Percentiles rank a stretch among this genome's conserved stretches.
Evolutionary conservation across 2,888 invertebrate species (phyloP).

Genomic region (Scaptomyza parva): DNA sequence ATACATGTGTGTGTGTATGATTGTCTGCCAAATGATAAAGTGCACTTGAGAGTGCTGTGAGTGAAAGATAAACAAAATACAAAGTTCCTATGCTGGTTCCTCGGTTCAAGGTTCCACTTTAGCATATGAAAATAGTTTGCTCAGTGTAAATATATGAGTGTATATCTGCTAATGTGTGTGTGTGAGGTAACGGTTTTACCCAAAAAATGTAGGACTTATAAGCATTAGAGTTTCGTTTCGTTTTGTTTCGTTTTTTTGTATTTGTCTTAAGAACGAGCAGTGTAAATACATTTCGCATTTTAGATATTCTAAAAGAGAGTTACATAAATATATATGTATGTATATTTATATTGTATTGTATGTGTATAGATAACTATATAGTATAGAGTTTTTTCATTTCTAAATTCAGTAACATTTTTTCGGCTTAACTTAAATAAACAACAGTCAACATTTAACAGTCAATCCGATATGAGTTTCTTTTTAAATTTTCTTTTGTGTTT

Average conservation of each 20-base stretch:
- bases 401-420: conserved; percentile 38
- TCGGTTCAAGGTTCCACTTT: conserved; percentile 27
- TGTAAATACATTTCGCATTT: conserved; percentile 45
- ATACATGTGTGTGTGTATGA: conserved; percentile 32
- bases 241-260: too few species aligned
- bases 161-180: not conserved
- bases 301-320: conserved; percentile 45
- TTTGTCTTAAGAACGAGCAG: conserved; percentile 14
- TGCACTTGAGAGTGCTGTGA: conserved; percentile 51
- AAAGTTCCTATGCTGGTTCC: conserved; percentile 20
- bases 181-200: conserved; percentile 6
- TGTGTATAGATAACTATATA: conserved; percentile 30
- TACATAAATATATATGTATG: conserved; percentile 46
- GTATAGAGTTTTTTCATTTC: conserved; percentile 11
- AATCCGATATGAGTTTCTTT: conserved; percentile 81
- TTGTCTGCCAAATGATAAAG: conserved; percentile 61
- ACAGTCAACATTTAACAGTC: conserved; percentile 84
- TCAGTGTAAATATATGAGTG: conserved; percentile 1
- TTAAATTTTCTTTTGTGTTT: conserved; percentile 30
- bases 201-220: conserved; percentile 32
- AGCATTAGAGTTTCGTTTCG: conserved; percentile 50
- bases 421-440: conserved; percentile 73
- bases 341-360: conserved; percentile 16
- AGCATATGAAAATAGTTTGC: conserved; percentile 58
- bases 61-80: conserved; percentile 40